phyloP scores from a whole-genome alignment of 2,797 vertebrate species.

The Psittacula derbiana region DNA sequence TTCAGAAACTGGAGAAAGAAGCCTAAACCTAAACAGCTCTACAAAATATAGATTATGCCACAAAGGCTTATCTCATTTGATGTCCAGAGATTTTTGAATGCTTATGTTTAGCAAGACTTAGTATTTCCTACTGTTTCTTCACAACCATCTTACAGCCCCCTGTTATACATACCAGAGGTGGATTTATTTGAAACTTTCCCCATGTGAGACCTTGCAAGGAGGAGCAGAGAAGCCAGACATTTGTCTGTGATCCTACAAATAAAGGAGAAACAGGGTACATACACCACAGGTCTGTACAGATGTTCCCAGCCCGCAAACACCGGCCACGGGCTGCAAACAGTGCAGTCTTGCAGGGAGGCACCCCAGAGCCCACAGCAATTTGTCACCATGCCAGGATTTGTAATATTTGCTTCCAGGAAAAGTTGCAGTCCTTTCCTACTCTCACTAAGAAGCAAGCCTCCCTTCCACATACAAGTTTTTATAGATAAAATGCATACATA shows the following conservation, averaged over 20 bases:
- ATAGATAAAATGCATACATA: not conserved
- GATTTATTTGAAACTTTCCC: not conserved
- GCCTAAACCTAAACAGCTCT: not conserved
- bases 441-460: not conserved
- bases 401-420: not conserved
- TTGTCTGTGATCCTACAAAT: not conserved
- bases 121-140: not conserved
- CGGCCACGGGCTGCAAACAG: not conserved
- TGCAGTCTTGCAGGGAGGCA: not conserved
- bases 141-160: not conserved
- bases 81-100: not conserved
- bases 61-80: not conserved
- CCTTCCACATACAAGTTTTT: not conserved
- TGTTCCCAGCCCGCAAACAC: not conserved
- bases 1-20: not conserved
- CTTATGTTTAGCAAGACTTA: not conserved
- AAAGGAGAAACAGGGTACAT: not conserved
- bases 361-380: not conserved
- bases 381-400: not conserved
- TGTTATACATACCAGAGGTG: not conserved
- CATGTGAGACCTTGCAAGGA: not conserved
- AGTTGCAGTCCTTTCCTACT: not conserved
- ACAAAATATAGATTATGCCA: not conserved
- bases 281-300: fast-evolving
- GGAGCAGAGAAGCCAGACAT: not conserved